Evolutionary conservation across 1,140 invertebrate genomes (phyloP).

Genomic region (Drosophila mayri): DNA sequence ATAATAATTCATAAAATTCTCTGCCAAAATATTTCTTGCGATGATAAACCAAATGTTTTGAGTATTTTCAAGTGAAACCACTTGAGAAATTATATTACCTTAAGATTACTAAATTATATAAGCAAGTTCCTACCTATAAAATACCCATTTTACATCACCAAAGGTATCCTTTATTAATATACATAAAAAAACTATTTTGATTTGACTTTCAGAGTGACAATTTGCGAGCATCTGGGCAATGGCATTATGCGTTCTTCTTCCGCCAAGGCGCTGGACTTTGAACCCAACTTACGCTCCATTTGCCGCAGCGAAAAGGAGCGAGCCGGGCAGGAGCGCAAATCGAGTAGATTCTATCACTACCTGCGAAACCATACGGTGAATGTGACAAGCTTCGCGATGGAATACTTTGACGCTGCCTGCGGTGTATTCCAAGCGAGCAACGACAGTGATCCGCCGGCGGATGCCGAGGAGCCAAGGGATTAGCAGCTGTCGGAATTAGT

Average conservation of each 20-base stretch:
- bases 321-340: constrained; percentile 86
- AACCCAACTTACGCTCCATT: constrained; percentile 86
- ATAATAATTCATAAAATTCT: constrained; percentile 12
- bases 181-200: neutral
- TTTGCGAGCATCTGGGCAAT: constrained; percentile 55
- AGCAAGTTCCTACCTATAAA: no score
- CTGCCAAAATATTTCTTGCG: no score
- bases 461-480: constrained; percentile 18
- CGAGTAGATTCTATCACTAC: constrained; percentile 87
- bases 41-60: neutral
- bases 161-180: neutral
- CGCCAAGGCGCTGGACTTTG: constrained; percentile 86
- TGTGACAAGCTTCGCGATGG: constrained; percentile 61
- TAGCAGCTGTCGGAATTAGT: constrained; percentile 3
- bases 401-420: constrained; percentile 68
- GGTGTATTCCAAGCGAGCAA: constrained; percentile 41
- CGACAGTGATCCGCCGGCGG: neutral
- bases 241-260: constrained; percentile 51
- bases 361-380: constrained; percentile 76
- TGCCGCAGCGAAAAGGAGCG: constrained; percentile 86
- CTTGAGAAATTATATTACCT: neutral
- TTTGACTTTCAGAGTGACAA: constrained; percentile 24
- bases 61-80: neutral
- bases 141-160: neutral
- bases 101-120: neutral